Evolutionary conservation across 2,888 invertebrate genomes (phyloP).

Genomic region (Isoperla grammatica): DNA sequence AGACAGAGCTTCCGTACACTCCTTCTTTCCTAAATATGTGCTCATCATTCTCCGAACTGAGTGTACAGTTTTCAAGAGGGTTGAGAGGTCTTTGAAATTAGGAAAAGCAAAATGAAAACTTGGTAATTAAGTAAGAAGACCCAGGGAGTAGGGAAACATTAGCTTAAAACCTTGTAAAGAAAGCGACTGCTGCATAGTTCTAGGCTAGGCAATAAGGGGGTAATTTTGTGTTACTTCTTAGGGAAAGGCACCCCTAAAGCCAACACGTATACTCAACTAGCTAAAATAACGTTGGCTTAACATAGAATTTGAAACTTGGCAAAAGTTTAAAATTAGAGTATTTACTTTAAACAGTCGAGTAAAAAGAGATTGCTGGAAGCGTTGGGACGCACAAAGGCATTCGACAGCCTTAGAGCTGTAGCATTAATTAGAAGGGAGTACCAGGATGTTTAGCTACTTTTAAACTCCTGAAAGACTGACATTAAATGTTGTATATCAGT

Average conservation of each 20-base stretch:
- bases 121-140: constrained; percentile 22
- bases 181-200: not conserved
- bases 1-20: no score
- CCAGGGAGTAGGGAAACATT: constrained; percentile 4
- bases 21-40: no score
- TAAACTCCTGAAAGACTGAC: no score
- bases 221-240: constrained; percentile 6
- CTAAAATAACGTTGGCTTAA: constrained; percentile 9
- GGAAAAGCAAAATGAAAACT: constrained; percentile 23
- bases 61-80: constrained; percentile 12
- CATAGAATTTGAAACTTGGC: constrained; percentile 11
- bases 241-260: not conserved
- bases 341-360: not conserved
- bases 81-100: constrained; percentile 11
- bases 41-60: not conserved
- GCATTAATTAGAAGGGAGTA: no score
- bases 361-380: no score
- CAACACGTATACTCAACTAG: not conserved
- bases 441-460: no score
- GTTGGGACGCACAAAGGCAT: no score
- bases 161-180: constrained; percentile 13
- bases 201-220: not conserved
- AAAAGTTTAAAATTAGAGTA: constrained; percentile 4
- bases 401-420: no score
- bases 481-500: no score